phyloP scores from a whole-genome alignment of 2,113 vertebrate species.

The Anoura caudifer region DNA sequence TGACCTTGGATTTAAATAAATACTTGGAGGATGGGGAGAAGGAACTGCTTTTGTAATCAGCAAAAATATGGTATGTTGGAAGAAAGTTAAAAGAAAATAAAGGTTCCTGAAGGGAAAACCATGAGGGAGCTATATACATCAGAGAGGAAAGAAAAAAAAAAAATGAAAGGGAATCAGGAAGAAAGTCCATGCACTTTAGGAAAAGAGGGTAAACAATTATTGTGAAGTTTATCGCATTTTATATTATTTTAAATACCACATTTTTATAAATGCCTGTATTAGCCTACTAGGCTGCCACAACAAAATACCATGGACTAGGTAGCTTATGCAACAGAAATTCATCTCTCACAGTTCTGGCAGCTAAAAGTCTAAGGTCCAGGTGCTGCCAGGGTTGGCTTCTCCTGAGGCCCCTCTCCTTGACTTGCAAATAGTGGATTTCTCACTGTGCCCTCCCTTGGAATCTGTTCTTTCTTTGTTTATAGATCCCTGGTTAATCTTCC shows the following conservation, averaged over 20 bases:
- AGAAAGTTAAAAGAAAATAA: background rate
- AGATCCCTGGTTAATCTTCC: background rate
- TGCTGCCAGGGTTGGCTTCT: background rate
- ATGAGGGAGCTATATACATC: background rate
- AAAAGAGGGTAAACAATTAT: background rate
- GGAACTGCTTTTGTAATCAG: background rate
- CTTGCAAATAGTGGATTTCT: background rate
- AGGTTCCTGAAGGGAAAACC: background rate
- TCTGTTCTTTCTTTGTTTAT: background rate
- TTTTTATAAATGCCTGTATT: background rate
- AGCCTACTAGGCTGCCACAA: background rate
- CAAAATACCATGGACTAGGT: background rate
- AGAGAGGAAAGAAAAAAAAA: background rate
- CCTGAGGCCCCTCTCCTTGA: background rate
- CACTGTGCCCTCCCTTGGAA: background rate
- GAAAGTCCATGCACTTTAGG: background rate
- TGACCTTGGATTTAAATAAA: background rate
- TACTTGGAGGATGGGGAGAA: background rate
- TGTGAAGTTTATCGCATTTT: background rate
- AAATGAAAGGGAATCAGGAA: background rate
- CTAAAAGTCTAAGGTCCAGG: background rate
- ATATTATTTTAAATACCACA: background rate
- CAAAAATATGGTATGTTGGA: background rate
- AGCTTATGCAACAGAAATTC: background rate
- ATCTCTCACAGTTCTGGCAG: background rate